phyloP scores from a whole-genome alignment of 2,797 vertebrate species.

The Halcyon chelicuti region DNA sequence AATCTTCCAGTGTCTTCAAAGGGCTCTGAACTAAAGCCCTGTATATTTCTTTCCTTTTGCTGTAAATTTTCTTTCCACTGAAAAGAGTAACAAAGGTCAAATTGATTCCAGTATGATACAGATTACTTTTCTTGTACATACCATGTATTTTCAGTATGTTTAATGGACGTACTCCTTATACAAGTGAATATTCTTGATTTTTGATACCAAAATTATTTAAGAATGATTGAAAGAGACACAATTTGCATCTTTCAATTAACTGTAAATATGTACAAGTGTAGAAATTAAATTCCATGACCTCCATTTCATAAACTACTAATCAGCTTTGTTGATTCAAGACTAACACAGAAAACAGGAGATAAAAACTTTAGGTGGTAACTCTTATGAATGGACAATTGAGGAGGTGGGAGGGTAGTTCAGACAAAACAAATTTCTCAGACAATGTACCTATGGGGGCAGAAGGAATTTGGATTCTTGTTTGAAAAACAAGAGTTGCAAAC shows the following conservation, averaged over 20 bases:
- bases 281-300: not conserved
- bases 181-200: not conserved
- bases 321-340: not conserved
- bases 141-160: not conserved
- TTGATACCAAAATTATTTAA: not conserved
- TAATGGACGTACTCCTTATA: not conserved
- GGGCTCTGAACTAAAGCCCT: not conserved
- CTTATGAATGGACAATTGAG: not conserved
- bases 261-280: not conserved
- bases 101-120: not conserved
- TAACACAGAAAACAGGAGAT: not conserved
- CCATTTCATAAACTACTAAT: not conserved
- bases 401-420: not conserved
- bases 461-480: constrained; percentile 1
- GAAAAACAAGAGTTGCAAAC: constrained; percentile 23
- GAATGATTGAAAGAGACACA: not conserved
- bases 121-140: not conserved
- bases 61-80: not conserved
- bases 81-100: not conserved
- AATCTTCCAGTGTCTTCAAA: not conserved
- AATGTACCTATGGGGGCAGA: not conserved
- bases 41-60: not conserved
- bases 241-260: not conserved
- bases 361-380: not conserved
- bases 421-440: not conserved